These are phyloP conservation scores for Nanorana parkeri DNA, from an alignment of 2,113 vertebrate genomes.

Conservation along the genomic window DNA sequence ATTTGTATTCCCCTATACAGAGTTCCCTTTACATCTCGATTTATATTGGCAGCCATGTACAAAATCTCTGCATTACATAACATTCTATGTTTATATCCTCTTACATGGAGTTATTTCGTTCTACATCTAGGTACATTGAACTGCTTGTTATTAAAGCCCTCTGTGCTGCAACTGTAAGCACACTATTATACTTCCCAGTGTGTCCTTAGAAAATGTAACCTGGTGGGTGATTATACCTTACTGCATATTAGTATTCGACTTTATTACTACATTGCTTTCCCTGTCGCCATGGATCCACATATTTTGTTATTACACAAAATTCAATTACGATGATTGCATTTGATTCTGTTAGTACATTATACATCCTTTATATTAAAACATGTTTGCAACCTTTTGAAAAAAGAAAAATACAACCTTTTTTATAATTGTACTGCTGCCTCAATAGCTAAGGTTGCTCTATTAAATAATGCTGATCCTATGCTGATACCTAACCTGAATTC, in stretches of 20 bases:
- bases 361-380: too few species aligned
- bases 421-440: too few species aligned
- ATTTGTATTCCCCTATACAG: not conserved
- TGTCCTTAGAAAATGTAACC: not conserved
- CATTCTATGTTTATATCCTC: not conserved
- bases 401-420: too few species aligned
- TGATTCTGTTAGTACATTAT: not conserved
- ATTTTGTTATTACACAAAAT: slow-evolving; percentile 10
- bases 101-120: not conserved
- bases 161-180: slow-evolving; percentile 1
- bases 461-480: too few species aligned
- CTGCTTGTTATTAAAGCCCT: not conserved
- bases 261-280: slow-evolving; percentile 9
- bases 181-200: slow-evolving; percentile 1
- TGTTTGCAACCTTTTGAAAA: too few species aligned
- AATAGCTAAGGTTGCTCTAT: too few species aligned
- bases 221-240: slow-evolving; percentile 23
- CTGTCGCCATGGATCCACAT: not conserved
- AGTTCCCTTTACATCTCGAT: not conserved
- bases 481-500: too few species aligned
- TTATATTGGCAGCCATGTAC: not conserved
- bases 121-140: not conserved
- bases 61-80: not conserved
- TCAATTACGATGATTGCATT: not conserved
- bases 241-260: not conserved